These are phyloP conservation scores for Micrasema longulum DNA, from an alignment of 1,140 invertebrate genomes.

Conservation along the genomic window DNA sequence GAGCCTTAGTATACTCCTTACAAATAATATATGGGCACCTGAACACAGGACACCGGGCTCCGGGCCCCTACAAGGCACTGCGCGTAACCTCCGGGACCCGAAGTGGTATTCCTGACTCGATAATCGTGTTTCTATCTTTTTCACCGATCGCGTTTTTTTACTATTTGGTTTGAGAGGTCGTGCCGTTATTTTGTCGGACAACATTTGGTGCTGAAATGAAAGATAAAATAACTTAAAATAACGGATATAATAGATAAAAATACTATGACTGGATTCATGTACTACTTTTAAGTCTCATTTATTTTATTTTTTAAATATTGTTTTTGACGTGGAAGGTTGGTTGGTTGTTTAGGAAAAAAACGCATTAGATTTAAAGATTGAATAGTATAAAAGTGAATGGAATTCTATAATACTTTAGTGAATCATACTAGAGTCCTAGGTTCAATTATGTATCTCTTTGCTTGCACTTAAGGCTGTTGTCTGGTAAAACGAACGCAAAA, in stretches of 20 bases:
- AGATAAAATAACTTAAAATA: background rate
- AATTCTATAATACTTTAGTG: background rate
- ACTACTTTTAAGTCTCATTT: background rate
- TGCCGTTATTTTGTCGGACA: background rate
- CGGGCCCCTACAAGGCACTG: slow-evolving; percentile 5
- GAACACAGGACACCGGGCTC: slow-evolving; percentile 21
- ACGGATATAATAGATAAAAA: background rate
- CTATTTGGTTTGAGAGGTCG: background rate
- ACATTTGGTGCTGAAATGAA: background rate
- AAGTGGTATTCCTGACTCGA: slow-evolving; percentile 48
- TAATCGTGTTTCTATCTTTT: slow-evolving; percentile 47
- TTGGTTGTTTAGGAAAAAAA: no score
- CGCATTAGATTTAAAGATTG: background rate
- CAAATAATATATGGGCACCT: slow-evolving; percentile 47
- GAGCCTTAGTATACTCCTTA: slow-evolving; percentile 8
- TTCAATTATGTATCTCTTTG: no score
- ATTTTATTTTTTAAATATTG: no score
- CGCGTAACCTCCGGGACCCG: slow-evolving; percentile 46
- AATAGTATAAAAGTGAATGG: background rate
- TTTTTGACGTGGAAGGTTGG: no score
- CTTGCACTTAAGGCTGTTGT: background rate
- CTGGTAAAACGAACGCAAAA: no score
- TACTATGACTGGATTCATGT: background rate
- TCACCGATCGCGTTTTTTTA: slow-evolving; percentile 18
- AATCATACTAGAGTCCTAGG: background rate